Conservation (phyloP, 2,797 vertebrate genomes). For the Sebastes steindachneri region DNA sequence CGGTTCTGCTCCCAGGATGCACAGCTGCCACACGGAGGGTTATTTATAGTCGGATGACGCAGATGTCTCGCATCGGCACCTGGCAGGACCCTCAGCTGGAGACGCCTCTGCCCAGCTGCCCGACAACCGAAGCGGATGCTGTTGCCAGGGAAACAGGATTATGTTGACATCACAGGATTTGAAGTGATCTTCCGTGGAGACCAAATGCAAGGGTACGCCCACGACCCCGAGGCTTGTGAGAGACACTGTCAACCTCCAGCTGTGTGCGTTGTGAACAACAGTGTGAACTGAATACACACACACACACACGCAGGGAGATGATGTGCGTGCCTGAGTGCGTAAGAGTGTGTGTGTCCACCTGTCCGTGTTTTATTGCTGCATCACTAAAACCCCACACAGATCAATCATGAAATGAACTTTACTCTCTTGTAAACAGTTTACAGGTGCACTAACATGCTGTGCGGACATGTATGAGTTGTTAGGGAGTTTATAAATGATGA, state of each 20-base stretch:
- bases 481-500: constrained; percentile 20
- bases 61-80: constrained; percentile 65
- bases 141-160: constrained; percentile 72
- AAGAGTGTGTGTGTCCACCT: neutral
- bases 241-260: neutral
- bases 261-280: constrained; percentile 7
- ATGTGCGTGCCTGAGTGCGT: constrained; percentile 1
- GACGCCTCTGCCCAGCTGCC: constrained; percentile 62
- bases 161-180: constrained; percentile 69
- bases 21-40: constrained; percentile 60
- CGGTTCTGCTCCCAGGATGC: constrained; percentile 60
- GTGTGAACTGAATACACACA: neutral
- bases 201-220: neutral
- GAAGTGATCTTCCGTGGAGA: constrained; percentile 54
- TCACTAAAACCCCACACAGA: constrained; percentile 35
- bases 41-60: constrained; percentile 83
- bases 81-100: constrained; percentile 61
- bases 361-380: constrained; percentile 44
- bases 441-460: constrained; percentile 24
- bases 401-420: constrained; percentile 62
- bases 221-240: neutral
- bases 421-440: constrained; percentile 70
- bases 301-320: neutral
- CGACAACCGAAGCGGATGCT: constrained; percentile 63
- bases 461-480: constrained; percentile 9